Percentiles rank a stretch among this genome's conserved stretches.
Conservation (phyloP, 2,888 invertebrate genomes). For the Thysanoteuthis rhombus region DNA sequence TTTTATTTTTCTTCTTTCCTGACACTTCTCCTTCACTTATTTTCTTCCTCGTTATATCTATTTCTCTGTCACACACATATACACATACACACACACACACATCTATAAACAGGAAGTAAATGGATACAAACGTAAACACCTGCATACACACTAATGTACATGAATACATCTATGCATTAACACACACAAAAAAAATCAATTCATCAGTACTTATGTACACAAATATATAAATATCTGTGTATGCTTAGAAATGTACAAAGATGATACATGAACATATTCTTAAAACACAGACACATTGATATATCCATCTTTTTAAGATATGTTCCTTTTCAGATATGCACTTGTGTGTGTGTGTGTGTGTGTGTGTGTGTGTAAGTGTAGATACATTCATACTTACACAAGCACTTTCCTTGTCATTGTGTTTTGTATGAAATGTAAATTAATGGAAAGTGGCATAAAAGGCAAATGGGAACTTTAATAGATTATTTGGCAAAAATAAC, state of each 20-base stretch:
- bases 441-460: background rate
- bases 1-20: background rate
- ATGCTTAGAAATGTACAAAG: background rate
- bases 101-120: background rate
- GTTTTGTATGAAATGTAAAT: background rate
- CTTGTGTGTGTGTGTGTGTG: too few species aligned
- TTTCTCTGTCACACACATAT: background rate
- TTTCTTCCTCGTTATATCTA: background rate
- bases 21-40: background rate
- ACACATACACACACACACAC: background rate
- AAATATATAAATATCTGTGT: background rate
- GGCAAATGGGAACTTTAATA: background rate
- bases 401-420: background rate
- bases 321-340: too few species aligned
- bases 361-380: background rate
- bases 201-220: background rate
- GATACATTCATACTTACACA: background rate
- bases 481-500: background rate
- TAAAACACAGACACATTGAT: too few species aligned
- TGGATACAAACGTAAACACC: background rate
- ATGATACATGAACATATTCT: too few species aligned
- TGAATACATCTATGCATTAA: background rate
- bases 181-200: background rate
- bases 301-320: too few species aligned
- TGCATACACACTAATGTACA: background rate